Conservation (phyloP, 1,140 invertebrate genomes). For the Ptiloglossa arizonensis region DNA sequence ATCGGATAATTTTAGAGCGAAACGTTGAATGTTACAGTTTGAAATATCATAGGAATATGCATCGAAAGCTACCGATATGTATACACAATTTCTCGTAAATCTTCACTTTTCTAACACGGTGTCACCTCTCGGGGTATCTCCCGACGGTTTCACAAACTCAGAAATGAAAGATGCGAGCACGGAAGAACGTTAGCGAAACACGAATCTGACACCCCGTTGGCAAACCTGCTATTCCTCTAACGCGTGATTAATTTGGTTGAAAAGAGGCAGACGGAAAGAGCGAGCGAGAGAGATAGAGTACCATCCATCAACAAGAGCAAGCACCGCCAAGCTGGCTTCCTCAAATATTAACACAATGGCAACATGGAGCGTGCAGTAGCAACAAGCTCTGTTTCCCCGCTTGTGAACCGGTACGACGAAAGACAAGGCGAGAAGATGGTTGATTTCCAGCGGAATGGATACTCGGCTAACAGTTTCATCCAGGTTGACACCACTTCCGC, state of each 20-base stretch:
- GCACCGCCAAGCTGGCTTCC: constrained; percentile 34
- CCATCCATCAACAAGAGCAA: constrained; percentile 52
- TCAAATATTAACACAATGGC: constrained; percentile 66
- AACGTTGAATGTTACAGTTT: no score
- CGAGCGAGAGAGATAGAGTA: constrained; percentile 17
- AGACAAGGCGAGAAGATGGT: not conserved
- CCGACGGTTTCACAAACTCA: not conserved
- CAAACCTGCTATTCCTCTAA: constrained; percentile 36
- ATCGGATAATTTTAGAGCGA: no score
- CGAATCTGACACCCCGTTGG: not conserved
- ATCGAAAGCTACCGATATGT: no score
- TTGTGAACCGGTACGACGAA: not conserved
- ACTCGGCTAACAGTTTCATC: not conserved
- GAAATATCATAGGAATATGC: no score
- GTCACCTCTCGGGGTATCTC: not conserved
- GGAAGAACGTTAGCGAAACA: not conserved
- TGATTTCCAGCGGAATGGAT: not conserved
- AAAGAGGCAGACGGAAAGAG: not conserved
- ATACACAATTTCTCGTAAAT: not conserved
- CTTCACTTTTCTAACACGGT: not conserved
- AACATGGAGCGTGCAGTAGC: constrained; percentile 22
- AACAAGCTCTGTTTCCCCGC: not conserved
- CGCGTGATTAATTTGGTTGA: constrained; percentile 57
- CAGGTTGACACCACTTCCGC: not conserved
- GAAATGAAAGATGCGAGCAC: not conserved